Percentiles rank a stretch among this genome's conserved stretches.
These are phyloP conservation scores for Azorinus chamasolen DNA, from an alignment of 2,888 invertebrate species.

Conservation along the genomic window DNA sequence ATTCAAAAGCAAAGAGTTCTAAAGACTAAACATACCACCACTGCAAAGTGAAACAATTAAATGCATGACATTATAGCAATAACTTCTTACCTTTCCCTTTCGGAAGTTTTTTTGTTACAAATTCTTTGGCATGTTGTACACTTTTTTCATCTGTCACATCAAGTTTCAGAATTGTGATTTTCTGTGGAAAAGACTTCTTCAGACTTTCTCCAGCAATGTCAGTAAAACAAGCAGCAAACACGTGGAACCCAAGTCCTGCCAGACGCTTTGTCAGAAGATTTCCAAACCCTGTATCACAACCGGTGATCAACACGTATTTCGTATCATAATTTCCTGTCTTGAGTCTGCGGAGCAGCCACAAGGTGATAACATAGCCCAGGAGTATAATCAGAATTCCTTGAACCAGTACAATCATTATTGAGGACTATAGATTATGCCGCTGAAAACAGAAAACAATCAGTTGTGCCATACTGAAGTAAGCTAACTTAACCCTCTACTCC, in stretches of 20 bases:
- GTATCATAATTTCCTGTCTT: slow-evolving; percentile 55
- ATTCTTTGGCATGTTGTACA: slow-evolving; percentile 44
- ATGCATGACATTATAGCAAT: too few species aligned
- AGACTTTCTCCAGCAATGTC: slow-evolving; percentile 59
- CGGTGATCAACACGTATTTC: slow-evolving; percentile 77
- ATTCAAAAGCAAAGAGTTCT: too few species aligned
- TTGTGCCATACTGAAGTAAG: too few species aligned
- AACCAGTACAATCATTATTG: too few species aligned
- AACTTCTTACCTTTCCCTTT: slow-evolving; percentile 66
- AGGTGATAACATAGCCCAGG: too few species aligned
- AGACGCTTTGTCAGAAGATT: slow-evolving; percentile 69
- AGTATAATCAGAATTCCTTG: too few species aligned
- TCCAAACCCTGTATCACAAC: slow-evolving; percentile 81
- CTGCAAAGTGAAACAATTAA: too few species aligned
- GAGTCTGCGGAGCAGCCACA: slow-evolving; percentile 46
- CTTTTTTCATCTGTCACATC: slow-evolving; percentile 68
- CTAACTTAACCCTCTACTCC: too few species aligned
- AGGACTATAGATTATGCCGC: too few species aligned
- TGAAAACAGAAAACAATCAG: too few species aligned
- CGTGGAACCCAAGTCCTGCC: slow-evolving; percentile 69
- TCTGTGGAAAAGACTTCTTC: slow-evolving; percentile 44
- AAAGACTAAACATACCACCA: too few species aligned
- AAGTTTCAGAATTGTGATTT: slow-evolving; percentile 55
- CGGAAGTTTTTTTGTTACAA: slow-evolving; percentile 60
- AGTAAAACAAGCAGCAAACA: slow-evolving; percentile 75